Evolutionary conservation across 2,113 vertebrate genomes (phyloP), one percentile per base, ranked within the genome.

Genomic region (Calypte anna): DNA sequence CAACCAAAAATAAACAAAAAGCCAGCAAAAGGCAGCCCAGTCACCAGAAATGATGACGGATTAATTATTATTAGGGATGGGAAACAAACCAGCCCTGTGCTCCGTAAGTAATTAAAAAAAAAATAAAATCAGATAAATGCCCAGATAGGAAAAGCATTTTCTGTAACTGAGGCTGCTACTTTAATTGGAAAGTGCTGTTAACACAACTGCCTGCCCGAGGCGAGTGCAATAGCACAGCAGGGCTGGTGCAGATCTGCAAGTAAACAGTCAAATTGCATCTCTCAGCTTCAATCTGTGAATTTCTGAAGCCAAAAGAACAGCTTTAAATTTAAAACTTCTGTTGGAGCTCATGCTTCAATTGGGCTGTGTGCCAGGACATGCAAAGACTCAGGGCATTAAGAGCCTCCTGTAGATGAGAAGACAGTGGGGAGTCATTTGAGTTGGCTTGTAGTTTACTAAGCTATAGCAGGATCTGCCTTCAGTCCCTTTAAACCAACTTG

Each of bases 291-390:
- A 75, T 84, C 86, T 82, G 82, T 12, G 20, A 55, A 67, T 82
- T 83, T 87, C 59, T 63, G 62, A 93, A 89, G 88, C 92, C 84
- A 96, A 94, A 73, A 96, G 90, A 93, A 93, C 82, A 88, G 67
- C 55, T 94, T 96, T 90, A 95, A 95, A 96, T 94, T 61, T 74
- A 84, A 97, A 95, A 90, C 89, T 92, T 94, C 96, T 95, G 93
- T 33, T 86, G 70, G 75, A 91, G 81, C 53, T 94, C 86, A 79
- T 92, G 80, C 76, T 96, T 84, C 93, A 95, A 40, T 55, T 97
- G 85, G 86, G 95, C 81, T 68, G 2, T 25, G 57, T 55, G 88
- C 94, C 95, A 92, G 92, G 82, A 78, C 80, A 82, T 91, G 70
- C 67, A 80, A 93, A 92, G 62, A 25, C 87, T 86, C 61, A 36